phyloP scores from a whole-genome alignment of 2,888 invertebrate species.

The Syrphus vitripennis region DNA sequence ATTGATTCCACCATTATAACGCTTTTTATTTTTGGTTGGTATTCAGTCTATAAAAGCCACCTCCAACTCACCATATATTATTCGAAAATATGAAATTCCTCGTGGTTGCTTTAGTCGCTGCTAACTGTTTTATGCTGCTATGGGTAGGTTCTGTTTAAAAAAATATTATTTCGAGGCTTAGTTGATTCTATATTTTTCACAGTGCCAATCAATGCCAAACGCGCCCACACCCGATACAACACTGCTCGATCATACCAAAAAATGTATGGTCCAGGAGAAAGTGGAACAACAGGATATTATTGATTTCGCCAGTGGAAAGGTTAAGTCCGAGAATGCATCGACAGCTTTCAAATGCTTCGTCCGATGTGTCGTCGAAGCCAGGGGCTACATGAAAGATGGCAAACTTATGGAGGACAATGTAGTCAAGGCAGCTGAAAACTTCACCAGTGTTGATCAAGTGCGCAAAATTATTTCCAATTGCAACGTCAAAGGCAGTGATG shows the following conservation, averaged over 20 bases:
- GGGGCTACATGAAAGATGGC: conserved; percentile 11
- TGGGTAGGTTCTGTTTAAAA: conserved; percentile 9
- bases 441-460: background rate
- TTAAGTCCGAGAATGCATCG: background rate
- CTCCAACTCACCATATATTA: background rate
- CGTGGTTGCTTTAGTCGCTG: conserved; percentile 4
- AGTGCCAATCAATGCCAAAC: background rate
- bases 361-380: conserved; percentile 13
- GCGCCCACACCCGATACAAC: background rate
- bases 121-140: conserved; percentile 24
- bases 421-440: conserved; percentile 4
- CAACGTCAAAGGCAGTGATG: conserved; percentile 10
- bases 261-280: conserved; percentile 5
- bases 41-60: conserved; percentile 13
- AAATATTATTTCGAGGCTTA: background rate
- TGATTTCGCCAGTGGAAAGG: conserved; percentile 5
- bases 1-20: conserved; percentile 33
- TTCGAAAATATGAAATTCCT: conserved; percentile 43
- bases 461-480: conserved; percentile 15
- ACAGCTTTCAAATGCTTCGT: conserved; percentile 20
- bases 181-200: background rate
- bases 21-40: background rate
- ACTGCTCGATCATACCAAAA: background rate
- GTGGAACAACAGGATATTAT: background rate
- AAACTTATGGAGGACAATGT: conserved; percentile 17